These are phyloP conservation scores for Hystrix cristata DNA, from an alignment of 2,113 vertebrate genomes.

Conservation along the genomic window DNA sequence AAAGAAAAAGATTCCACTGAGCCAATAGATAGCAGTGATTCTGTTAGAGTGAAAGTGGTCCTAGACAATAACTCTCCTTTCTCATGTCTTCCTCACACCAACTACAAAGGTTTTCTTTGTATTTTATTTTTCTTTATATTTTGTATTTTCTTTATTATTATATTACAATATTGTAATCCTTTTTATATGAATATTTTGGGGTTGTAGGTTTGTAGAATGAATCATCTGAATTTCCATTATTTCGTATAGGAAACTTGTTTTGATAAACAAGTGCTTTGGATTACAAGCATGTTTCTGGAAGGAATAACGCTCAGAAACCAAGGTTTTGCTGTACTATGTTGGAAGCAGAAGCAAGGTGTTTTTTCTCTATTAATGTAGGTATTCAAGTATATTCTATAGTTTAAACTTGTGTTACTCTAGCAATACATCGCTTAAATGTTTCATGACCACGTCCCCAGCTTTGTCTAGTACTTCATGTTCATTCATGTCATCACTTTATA, in stretches of 20 bases:
- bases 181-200: neutral
- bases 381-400: neutral
- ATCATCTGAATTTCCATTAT: neutral
- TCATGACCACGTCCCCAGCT: neutral
- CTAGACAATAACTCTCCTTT: neutral
- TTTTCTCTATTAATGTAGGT: neutral
- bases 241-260: neutral
- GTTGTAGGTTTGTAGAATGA: neutral
- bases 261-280: neutral
- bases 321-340: neutral
- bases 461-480: conserved; percentile 12
- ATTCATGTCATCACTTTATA: neutral
- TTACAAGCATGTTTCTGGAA: neutral
- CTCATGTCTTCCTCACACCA: neutral
- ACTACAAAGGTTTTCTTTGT: neutral
- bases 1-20: neutral
- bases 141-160: neutral
- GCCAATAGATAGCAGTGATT: neutral
- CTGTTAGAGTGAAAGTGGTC: neutral
- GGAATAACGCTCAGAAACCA: neutral
- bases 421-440: conserved; percentile 11
- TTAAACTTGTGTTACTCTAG: neutral
- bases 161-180: neutral
- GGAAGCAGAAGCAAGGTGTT: neutral
- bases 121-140: neutral